Evolutionary conservation across 2,797 vertebrate genomes (phyloP).

Genomic region (Trichosurus vulpecula): DNA sequence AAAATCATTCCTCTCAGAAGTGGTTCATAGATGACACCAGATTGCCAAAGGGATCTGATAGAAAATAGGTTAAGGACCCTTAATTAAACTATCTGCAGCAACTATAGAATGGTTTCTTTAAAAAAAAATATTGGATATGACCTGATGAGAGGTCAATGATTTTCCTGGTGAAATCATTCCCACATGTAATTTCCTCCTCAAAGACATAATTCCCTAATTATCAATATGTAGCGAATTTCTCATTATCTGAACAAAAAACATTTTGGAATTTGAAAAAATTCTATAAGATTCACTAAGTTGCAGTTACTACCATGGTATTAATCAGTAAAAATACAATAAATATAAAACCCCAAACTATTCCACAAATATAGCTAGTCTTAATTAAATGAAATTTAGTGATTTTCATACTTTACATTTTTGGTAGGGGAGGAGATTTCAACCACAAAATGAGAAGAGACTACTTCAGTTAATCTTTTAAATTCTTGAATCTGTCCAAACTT

Average conservation of each 20-base stretch:
- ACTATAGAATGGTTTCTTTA: not conserved
- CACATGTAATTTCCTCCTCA: not conserved
- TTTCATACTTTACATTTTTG: not conserved
- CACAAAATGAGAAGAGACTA: not conserved
- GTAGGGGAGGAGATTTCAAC: not conserved
- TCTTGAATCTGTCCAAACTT: not conserved
- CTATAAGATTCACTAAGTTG: not conserved
- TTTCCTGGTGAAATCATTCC: not conserved
- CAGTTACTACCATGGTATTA: not conserved
- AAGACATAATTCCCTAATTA: not conserved
- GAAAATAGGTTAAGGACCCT: not conserved
- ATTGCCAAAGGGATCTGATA: not conserved
- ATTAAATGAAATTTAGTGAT: not conserved
- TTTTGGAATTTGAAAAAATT: not conserved
- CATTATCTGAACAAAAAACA: not conserved
- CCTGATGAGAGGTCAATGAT: not conserved
- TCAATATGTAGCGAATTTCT: not conserved
- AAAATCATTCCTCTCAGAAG: not conserved
- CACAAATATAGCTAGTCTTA: not conserved
- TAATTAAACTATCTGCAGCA: not conserved
- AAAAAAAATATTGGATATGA: not conserved
- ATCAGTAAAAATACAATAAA: not conserved
- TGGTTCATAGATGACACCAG: not conserved
- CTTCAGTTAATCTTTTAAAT: not conserved
- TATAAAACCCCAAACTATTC: not conserved